A percentile compares a stretch with the other conserved stretches of the same genome.
Conservation (phyloP, 2,888 invertebrate genomes). For the Apamea crenata region DNA sequence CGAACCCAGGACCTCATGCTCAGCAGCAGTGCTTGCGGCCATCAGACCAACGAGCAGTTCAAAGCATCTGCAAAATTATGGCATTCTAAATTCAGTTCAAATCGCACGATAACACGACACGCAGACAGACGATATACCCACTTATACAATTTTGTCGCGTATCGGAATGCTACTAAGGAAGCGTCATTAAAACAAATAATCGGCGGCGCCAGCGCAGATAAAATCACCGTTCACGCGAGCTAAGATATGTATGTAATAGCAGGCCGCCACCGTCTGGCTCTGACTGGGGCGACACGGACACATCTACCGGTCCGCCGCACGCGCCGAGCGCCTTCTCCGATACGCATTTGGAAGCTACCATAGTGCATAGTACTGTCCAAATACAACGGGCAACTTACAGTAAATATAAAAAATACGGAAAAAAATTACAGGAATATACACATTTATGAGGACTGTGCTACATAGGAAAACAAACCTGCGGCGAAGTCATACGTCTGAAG, state of each 20-base stretch:
- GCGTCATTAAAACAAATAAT: slow-evolving; percentile 58
- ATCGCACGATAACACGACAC: slow-evolving; percentile 36
- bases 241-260: slow-evolving; percentile 56
- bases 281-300: slow-evolving; percentile 42
- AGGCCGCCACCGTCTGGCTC: slow-evolving; percentile 40
- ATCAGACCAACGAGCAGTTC: not conserved
- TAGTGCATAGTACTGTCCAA: slow-evolving; percentile 3
- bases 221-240: slow-evolving; percentile 60
- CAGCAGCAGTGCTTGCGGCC: not conserved
- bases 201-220: slow-evolving; percentile 56
- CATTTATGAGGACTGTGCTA: not conserved
- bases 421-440: not conserved
- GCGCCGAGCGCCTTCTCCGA: slow-evolving; percentile 12
- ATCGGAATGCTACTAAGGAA: slow-evolving; percentile 45
- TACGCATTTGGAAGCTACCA: slow-evolving; percentile 9
- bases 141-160: slow-evolving; percentile 37
- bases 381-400: not conserved
- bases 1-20: not conserved
- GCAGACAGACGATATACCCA: slow-evolving; percentile 22
- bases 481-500: not conserved
- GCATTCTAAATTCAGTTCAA: slow-evolving; percentile 22
- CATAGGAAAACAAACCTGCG: not conserved
- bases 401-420: not conserved
- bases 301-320: slow-evolving; percentile 38
- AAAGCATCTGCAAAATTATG: slow-evolving; percentile 64